Percentiles rank a stretch among this genome's conserved stretches.
These are phyloP conservation scores for Dynastes maya DNA, from an alignment of 2,888 invertebrate genomes.

Conservation along the genomic window DNA sequence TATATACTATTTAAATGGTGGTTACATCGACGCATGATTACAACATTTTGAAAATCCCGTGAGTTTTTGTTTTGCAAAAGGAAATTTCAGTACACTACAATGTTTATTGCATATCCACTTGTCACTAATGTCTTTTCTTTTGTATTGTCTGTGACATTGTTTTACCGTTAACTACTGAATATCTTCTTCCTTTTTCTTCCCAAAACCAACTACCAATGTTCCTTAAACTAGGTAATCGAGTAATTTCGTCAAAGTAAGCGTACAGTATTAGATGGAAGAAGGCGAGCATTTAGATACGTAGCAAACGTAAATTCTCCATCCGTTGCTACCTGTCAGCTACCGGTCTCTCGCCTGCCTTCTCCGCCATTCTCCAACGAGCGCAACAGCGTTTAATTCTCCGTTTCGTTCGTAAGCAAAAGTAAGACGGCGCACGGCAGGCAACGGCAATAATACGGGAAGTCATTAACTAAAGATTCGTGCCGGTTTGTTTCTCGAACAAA, in stretches of 20 bases:
- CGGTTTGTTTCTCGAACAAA: slow-evolving; percentile 41
- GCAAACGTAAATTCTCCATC: slow-evolving; percentile 4
- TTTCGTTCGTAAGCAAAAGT: slow-evolving; percentile 1
- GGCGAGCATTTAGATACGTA: slow-evolving; percentile 1
- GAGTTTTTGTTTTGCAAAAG: too few species aligned
- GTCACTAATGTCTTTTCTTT: too few species aligned
- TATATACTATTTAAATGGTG: too few species aligned
- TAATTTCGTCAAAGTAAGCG: not conserved
- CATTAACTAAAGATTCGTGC: slow-evolving; percentile 44
- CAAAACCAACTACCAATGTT: too few species aligned
- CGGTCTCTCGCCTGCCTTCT: not conserved
- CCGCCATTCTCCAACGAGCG: not conserved
- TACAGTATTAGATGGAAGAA: not conserved
- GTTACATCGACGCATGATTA: too few species aligned
- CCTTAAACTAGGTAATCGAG: not conserved
- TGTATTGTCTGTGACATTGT: too few species aligned
- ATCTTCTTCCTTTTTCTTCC: too few species aligned
- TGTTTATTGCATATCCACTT: too few species aligned
- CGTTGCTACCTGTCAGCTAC: slow-evolving; percentile 25
- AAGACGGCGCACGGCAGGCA: not conserved
- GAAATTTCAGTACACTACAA: too few species aligned
- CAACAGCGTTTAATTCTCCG: not conserved
- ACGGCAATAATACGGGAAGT: slow-evolving; percentile 28
- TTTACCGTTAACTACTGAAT: too few species aligned
- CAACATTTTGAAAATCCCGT: too few species aligned